Conservation (phyloP, 2,797 vertebrate species). For the Zalophus californianus region DNA sequence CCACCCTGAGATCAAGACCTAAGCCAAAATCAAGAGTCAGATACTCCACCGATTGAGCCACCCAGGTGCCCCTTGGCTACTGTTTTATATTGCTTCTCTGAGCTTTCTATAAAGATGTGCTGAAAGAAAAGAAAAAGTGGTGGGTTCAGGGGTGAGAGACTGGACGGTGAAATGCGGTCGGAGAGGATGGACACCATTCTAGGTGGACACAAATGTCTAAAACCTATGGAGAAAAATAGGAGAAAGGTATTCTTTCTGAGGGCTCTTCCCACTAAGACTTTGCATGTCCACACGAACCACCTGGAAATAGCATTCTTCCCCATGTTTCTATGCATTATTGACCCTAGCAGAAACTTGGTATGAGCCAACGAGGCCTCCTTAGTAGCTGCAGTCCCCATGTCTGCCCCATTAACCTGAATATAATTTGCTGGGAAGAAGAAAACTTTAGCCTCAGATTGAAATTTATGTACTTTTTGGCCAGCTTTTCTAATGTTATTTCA, state of each 20-base stretch:
- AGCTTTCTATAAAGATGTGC: accelerated
- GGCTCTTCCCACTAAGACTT: neutral
- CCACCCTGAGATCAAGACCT: neutral
- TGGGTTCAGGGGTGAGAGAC: neutral
- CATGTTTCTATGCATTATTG: neutral
- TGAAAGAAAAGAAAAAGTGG: neutral
- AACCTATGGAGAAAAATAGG: neutral
- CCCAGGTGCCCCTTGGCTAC: neutral
- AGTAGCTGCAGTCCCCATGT: neutral
- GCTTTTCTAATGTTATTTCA: slow-evolving; percentile 41
- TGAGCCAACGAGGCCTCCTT: neutral
- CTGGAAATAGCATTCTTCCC: neutral
- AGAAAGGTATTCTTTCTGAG: neutral
- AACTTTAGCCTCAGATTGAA: slow-evolving; percentile 55
- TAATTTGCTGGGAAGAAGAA: slow-evolving; percentile 46
- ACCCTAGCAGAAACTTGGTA: neutral
- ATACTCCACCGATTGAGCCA: neutral
- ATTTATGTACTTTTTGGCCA: neutral
- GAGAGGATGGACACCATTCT: neutral
- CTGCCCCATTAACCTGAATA: slow-evolving; percentile 46
- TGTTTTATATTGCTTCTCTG: neutral
- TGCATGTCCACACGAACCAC: neutral
- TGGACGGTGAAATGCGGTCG: neutral
- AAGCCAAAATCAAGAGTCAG: neutral
- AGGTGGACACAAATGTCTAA: neutral